These are phyloP conservation scores for Parnassius apollo DNA, from an alignment of 2,888 invertebrate species.

Conservation along the genomic window DNA sequence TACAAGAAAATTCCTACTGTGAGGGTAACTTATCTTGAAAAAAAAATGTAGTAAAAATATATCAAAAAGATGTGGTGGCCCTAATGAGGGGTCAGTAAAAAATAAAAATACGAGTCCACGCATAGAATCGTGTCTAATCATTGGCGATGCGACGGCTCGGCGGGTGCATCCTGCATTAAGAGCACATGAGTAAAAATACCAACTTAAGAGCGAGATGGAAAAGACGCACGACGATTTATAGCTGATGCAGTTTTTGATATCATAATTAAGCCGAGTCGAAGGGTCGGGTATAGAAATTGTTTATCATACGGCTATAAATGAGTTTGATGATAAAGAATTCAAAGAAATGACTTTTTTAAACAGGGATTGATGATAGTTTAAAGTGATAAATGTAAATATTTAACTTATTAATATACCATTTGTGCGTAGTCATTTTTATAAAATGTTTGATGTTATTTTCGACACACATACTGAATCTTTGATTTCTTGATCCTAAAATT, in stretches of 20 bases:
- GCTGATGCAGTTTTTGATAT: slow-evolving; percentile 72
- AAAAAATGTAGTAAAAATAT: too few relatives aligned
- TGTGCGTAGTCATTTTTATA: too few relatives aligned
- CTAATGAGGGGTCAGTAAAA: slow-evolving; percentile 37
- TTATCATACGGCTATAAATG: slow-evolving; percentile 68
- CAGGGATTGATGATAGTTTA: too few relatives aligned
- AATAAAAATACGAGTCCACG: slow-evolving; percentile 71
- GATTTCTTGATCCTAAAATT: too few relatives aligned
- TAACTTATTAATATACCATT: too few relatives aligned
- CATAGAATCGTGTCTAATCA: slow-evolving; percentile 80
- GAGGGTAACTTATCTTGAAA: too few relatives aligned
- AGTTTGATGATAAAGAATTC: slow-evolving; percentile 63
- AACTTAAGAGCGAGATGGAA: slow-evolving; percentile 45
- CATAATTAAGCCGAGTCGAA: slow-evolving; percentile 67
- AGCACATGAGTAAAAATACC: slow-evolving; percentile 28
- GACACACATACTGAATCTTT: too few relatives aligned
- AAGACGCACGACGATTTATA: slow-evolving; percentile 44
- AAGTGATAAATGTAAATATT: too few relatives aligned
- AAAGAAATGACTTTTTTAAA: slow-evolving; percentile 54
- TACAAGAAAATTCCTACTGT: too few relatives aligned
- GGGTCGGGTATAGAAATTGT: slow-evolving; percentile 63
- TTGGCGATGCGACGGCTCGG: slow-evolving; percentile 46
- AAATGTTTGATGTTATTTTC: too few relatives aligned
- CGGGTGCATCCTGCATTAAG: slow-evolving; percentile 54
- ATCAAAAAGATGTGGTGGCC: slow-evolving; percentile 6